Base-by-base conservation (phyloP, 2,113 vertebrate genomes). In the Apus apus region DNA sequence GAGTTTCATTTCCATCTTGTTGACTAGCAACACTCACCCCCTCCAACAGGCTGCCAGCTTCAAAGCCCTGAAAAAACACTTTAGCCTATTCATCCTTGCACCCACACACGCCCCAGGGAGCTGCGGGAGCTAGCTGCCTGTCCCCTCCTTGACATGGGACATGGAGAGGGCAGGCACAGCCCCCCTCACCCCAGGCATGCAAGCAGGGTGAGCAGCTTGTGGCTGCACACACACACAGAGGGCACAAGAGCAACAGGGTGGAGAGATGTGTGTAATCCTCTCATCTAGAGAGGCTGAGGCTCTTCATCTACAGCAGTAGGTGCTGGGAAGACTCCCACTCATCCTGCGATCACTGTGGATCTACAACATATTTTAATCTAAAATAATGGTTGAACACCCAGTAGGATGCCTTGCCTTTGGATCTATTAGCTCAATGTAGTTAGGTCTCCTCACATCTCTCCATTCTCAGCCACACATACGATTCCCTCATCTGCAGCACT, bases 41-140 rank as follows among this genome's bases (percentile, higher is more conserved):
- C 71, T 94, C 58, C 40, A 78, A n/a, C 25, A 61, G 61, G 48
- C 84, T 95, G 67, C 89, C 86, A 88, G 57, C 87, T 94, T 97
- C 90, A 96, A 93, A 97, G 90, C 38, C 57, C 89, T 85, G 60
- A 78, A 68, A 72, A 96, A 77, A 85, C 82, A 93, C 89, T 94
- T 90, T 3, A 83, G 56, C 38, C 50, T 76, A 94, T 96, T 96
- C 76, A 97, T 91, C 65, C 70, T 84, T 1, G 5, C 32, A 13
- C 90, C 92, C 83, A 95, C 93, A 74, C 5, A 4, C 32, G 67
- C 50, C 8, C 48, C 3, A 9, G 68, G 53, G 81, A 91, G 50
- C 2, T 8, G 23, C 26, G 30, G 14, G 26, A 80, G 64, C 30
- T 87, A 94, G 74, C 56, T 95, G 83, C 54, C 77, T 86, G 54